A percentile compares a stretch with the other conserved stretches of the same genome.
phyloP scores from a whole-genome alignment of 2,113 vertebrate species.

The Eublepharis macularius region DNA sequence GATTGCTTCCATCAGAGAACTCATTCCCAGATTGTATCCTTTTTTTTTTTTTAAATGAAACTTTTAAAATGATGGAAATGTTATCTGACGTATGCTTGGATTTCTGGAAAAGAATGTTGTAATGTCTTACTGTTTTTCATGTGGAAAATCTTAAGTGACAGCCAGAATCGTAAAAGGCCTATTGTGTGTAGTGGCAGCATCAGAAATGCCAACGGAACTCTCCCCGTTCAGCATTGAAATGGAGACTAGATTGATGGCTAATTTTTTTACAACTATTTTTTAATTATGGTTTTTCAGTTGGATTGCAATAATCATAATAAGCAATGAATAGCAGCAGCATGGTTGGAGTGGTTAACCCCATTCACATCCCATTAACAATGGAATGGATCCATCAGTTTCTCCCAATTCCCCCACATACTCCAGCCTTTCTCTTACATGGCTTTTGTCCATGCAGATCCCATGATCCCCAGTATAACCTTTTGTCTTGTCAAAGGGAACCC shows the following conservation, averaged over 20 bases:
- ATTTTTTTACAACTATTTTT: not conserved
- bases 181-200: not conserved
- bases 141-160: not conserved
- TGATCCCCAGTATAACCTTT: too few species aligned
- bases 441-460: too few species aligned
- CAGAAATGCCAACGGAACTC: not conserved
- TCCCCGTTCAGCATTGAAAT: not conserved
- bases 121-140: not conserved
- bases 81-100: not conserved
- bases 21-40: conserved; percentile 97
- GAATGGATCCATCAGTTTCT: too few species aligned
- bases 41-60: conserved; percentile 35
- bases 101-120: not conserved
- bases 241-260: not conserved
- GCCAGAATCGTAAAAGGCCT: not conserved
- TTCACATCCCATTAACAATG: too few species aligned
- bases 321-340: too few species aligned
- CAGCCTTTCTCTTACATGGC: too few species aligned
- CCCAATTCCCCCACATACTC: too few species aligned
- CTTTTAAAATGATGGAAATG: not conserved
- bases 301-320: too few species aligned
- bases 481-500: too few species aligned
- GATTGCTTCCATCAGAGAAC: conserved; percentile 97
- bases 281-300: not conserved
- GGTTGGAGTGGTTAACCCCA: too few species aligned